phyloP scores from a whole-genome alignment of 2,888 invertebrate genomes.

The Nomada flava region DNA sequence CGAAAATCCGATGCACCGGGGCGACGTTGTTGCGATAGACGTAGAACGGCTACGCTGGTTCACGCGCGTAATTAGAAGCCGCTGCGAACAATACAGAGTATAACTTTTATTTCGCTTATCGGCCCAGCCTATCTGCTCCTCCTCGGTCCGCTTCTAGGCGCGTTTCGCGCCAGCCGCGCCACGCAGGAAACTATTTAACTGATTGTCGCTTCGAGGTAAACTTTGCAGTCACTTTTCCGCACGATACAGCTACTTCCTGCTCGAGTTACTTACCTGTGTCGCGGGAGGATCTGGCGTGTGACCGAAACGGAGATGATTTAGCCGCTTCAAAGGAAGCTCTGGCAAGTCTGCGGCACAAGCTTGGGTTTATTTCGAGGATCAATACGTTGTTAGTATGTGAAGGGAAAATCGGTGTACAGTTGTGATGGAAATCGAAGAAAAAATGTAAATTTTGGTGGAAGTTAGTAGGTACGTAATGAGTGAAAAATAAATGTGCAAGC shows the following conservation, averaged over 20 bases:
- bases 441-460: not conserved
- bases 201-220: constrained; percentile 75
- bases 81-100: constrained; percentile 81
- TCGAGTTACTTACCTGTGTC: constrained; percentile 68
- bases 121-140: constrained; percentile 75
- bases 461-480: too few species aligned
- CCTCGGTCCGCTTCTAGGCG: constrained; percentile 50
- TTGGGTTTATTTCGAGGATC: constrained; percentile 13
- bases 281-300: constrained; percentile 59
- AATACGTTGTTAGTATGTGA: not conserved
- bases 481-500: too few species aligned
- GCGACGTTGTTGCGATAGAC: constrained; percentile 47
- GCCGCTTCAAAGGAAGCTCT: constrained; percentile 14
- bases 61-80: constrained; percentile 81
- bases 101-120: constrained; percentile 83
- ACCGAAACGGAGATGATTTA: constrained; percentile 45
- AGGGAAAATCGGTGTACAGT: not conserved
- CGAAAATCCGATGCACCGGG: constrained; percentile 54
- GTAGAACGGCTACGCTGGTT: constrained; percentile 46
- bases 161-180: constrained; percentile 54
- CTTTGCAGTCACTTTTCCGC: constrained; percentile 73
- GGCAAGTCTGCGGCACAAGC: constrained; percentile 8
- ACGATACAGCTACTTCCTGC: constrained; percentile 69
- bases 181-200: constrained; percentile 77
- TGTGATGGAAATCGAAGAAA: not conserved